A percentile compares a stretch with the other conserved stretches of the same genome.
phyloP scores from a whole-genome alignment of 1,140 invertebrate genomes.

The Drosophila saltans region DNA sequence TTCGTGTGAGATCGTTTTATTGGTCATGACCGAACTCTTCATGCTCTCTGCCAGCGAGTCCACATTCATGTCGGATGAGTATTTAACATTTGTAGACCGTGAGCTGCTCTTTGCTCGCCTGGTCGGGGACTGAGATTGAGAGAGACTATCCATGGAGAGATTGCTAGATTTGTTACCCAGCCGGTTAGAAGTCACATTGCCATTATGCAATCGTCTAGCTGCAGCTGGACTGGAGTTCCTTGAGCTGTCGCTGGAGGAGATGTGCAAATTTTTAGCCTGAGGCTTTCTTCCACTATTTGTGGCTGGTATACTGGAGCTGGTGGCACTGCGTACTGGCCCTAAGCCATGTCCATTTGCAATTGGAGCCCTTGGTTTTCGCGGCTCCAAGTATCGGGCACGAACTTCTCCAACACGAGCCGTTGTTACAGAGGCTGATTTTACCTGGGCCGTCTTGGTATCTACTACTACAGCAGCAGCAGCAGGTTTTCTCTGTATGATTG shows the following conservation, averaged over 20 bases:
- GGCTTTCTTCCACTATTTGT: slow-evolving; percentile 46
- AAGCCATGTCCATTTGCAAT: slow-evolving; percentile 60
- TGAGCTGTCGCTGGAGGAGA: slow-evolving; percentile 83
- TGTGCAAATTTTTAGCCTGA: slow-evolving; percentile 70
- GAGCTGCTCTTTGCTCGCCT: slow-evolving; percentile 59
- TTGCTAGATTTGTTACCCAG: slow-evolving; percentile 83
- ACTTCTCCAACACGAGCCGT: slow-evolving; percentile 79
- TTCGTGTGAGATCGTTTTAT: slow-evolving; percentile 83
- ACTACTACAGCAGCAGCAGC: not conserved
- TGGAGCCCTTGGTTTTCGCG: slow-evolving; percentile 73
- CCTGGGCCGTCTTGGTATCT: slow-evolving; percentile 11
- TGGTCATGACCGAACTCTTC: slow-evolving; percentile 82
- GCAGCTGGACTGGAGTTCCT: slow-evolving; percentile 87
- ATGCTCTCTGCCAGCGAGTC: slow-evolving; percentile 85
- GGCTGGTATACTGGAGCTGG: slow-evolving; percentile 85
- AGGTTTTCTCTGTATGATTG: slow-evolving; percentile 47
- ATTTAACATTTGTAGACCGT: slow-evolving; percentile 53
- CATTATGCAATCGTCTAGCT: slow-evolving; percentile 84
- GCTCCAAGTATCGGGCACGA: slow-evolving; percentile 86
- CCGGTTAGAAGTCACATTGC: slow-evolving; percentile 45
- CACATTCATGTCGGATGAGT: slow-evolving; percentile 84
- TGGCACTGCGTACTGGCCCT: slow-evolving; percentile 83
- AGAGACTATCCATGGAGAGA: slow-evolving; percentile 85
- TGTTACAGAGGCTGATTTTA: slow-evolving; percentile 37
- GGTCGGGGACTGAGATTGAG: slow-evolving; percentile 71